phyloP scores from a whole-genome alignment of 1,140 invertebrate species.

The Pseudomyrmex cubaensis region DNA sequence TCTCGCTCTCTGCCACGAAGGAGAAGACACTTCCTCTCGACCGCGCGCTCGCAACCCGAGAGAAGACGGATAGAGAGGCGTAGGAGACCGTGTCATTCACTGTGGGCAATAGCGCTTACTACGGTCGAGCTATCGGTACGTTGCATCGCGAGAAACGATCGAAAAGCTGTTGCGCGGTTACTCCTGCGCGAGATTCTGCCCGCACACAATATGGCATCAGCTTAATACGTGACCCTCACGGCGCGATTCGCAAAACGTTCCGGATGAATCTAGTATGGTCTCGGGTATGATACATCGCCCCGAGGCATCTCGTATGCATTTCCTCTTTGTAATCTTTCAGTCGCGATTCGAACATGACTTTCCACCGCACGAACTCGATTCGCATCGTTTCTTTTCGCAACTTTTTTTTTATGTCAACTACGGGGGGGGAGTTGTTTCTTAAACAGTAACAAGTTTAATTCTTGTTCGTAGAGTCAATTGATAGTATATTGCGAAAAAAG shows the following conservation, averaged over 20 bases:
- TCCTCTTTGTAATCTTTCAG: slow-evolving; percentile 20
- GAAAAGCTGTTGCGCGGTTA: slow-evolving; percentile 33
- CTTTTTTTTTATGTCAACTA: no score
- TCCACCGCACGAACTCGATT: neutral
- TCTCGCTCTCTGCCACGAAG: slow-evolving; percentile 9
- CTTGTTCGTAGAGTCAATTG: no score
- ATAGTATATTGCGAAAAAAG: no score
- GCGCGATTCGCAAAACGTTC: slow-evolving; percentile 30
- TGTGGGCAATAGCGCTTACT: slow-evolving; percentile 37
- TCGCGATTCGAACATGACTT: slow-evolving; percentile 3
- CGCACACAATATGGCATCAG: neutral
- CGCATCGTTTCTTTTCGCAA: neutral
- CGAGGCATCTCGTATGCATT: slow-evolving; percentile 21
- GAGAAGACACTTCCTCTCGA: slow-evolving; percentile 36
- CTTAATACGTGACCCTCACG: slow-evolving; percentile 31
- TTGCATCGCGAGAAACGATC: slow-evolving; percentile 57
- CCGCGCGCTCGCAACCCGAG: neutral
- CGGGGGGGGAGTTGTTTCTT: no score
- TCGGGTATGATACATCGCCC: slow-evolving; percentile 48
- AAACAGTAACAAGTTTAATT: no score
- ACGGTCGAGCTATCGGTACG: slow-evolving; percentile 38
- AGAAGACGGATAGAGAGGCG: slow-evolving; percentile 50
- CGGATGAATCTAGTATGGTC: neutral
- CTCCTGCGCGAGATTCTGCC: slow-evolving; percentile 13
- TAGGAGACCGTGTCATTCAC: slow-evolving; percentile 60